A percentile compares a stretch with the other conserved stretches of the same genome.
Conservation (phyloP, 2,113 vertebrate species). For the Rattus rattus region DNA sequence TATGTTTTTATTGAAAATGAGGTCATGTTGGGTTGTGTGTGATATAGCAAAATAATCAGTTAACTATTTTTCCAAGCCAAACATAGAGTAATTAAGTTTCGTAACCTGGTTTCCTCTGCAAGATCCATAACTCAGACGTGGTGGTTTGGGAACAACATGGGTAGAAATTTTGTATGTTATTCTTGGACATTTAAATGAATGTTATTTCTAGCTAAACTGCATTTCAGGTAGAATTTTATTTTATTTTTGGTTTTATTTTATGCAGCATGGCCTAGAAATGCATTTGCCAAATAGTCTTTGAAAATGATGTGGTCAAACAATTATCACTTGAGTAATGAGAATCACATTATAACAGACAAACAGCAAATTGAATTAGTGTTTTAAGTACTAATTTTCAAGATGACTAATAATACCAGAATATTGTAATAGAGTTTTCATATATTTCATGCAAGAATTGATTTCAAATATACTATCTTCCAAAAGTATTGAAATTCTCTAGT, state of each 20-base stretch:
- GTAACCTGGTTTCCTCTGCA: slow-evolving; percentile 77
- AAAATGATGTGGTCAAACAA: slow-evolving; percentile 37
- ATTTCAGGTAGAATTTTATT: slow-evolving; percentile 64
- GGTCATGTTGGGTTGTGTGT: slow-evolving; percentile 71
- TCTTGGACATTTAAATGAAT: slow-evolving; percentile 69
- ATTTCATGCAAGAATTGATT: slow-evolving; percentile 12
- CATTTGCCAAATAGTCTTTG: slow-evolving; percentile 58
- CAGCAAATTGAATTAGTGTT: neutral
- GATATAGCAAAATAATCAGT: slow-evolving; percentile 78
- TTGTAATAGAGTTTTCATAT: slow-evolving; percentile 46
- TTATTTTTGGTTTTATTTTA: slow-evolving; percentile 66
- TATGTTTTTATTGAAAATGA: slow-evolving; percentile 81
- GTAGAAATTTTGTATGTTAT: slow-evolving; percentile 73
- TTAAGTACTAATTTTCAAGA: neutral
- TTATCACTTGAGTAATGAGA: slow-evolving; percentile 16
- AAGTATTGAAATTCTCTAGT: neutral
- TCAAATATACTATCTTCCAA: neutral
- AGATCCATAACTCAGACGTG: slow-evolving; percentile 71
- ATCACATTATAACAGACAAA: slow-evolving; percentile 10
- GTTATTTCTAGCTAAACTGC: slow-evolving; percentile 59
- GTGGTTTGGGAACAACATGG: slow-evolving; percentile 70
- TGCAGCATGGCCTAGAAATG: neutral
- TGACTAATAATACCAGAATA: slow-evolving; percentile 20
- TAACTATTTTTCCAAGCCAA: slow-evolving; percentile 79
- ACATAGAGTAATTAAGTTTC: slow-evolving; percentile 77